Conservation (phyloP, 2,888 invertebrate genomes). For the Acleris cristana region DNA sequence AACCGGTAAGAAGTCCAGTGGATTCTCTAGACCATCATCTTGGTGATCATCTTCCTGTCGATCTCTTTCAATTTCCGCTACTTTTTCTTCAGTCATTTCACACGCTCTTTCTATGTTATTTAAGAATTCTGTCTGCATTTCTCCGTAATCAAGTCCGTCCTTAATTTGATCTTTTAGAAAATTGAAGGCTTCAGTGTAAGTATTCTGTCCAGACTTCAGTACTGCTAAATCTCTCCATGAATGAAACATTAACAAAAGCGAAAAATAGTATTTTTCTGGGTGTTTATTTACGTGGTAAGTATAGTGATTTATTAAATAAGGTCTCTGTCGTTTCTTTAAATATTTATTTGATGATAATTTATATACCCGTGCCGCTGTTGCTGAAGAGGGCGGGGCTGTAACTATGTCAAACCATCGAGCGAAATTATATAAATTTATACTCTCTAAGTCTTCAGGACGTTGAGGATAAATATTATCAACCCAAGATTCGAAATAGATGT, state of each 20-base stretch:
- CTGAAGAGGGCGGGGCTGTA: too few relatives aligned
- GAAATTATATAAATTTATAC: too few relatives aligned
- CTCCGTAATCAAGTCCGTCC: constrained; percentile 18
- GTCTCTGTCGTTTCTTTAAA: too few relatives aligned
- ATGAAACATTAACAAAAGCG: constrained; percentile 39
- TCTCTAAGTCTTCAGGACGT: too few relatives aligned
- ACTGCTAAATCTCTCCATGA: constrained; percentile 40
- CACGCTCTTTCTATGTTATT: constrained; percentile 14
- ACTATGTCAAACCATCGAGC: too few relatives aligned
- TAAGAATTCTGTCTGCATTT: constrained; percentile 10
- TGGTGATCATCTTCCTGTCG: constrained; percentile 8
- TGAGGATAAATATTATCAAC: too few relatives aligned
- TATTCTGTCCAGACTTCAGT: constrained; percentile 38
- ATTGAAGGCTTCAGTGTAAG: constrained; percentile 43
- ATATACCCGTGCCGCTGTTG: too few relatives aligned
- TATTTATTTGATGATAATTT: too few relatives aligned
- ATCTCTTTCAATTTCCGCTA: constrained; percentile 11
- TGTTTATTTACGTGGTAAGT: too few relatives aligned
- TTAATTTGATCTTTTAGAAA: constrained; percentile 22
- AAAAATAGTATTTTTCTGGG: too few relatives aligned
- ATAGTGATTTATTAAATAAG: too few relatives aligned
- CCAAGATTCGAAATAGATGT: too few relatives aligned
- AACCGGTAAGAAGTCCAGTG: constrained; percentile 10
- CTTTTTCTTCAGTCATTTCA: constrained; percentile 12
- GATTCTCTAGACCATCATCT: constrained; percentile 7